phyloP scores from a whole-genome alignment of 2,888 invertebrate genomes.

The Xestia ashworthii region DNA sequence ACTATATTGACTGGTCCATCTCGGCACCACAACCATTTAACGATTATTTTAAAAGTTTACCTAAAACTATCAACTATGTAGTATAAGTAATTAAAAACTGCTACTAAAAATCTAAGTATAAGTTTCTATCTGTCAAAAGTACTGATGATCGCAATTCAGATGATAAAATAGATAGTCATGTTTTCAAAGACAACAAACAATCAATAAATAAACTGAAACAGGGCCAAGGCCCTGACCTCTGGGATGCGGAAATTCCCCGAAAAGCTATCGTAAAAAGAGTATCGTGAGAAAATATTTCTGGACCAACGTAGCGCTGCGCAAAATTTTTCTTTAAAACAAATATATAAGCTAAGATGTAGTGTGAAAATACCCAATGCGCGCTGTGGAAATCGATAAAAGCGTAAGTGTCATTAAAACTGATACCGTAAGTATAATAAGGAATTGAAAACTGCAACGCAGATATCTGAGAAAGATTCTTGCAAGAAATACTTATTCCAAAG shows the following conservation, averaged over 20 bases:
- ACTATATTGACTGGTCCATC: too few species aligned
- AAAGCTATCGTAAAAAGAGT: background rate
- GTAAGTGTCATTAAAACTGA: conserved; percentile 29
- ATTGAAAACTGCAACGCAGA: conserved; percentile 25
- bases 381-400: conserved; percentile 25
- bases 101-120: background rate
- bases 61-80: too few species aligned
- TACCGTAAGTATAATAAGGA: conserved; percentile 36
- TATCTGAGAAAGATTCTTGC: conserved; percentile 1
- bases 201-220: conserved; percentile 12
- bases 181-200: background rate
- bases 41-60: too few species aligned
- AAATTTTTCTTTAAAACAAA: conserved; percentile 7
- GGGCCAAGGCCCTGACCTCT: conserved; percentile 4
- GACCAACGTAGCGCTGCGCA: background rate
- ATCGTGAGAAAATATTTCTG: background rate
- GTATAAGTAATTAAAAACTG: too few species aligned
- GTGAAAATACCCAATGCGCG: background rate
- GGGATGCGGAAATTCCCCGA: conserved; percentile 3
- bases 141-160: background rate
- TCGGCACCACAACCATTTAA: too few species aligned
- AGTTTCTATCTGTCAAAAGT: background rate
- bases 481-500: background rate
- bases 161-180: background rate
- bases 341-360: conserved; percentile 1